phyloP scores from a whole-genome alignment of 35 echinoderm and acorn worm genomes.

The Anneissia japonica region DNA sequence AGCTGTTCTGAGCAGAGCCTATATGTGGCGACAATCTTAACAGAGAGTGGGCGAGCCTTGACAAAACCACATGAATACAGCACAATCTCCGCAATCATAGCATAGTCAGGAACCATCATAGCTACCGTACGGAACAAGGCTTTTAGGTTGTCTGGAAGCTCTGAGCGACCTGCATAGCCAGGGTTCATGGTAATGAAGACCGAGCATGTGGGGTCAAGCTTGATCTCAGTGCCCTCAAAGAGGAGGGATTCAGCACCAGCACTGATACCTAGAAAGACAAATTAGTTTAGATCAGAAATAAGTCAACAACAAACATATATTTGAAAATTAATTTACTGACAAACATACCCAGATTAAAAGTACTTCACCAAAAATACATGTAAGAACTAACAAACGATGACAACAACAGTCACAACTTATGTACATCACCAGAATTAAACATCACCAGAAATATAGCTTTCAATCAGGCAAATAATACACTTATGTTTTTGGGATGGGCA shows the following conservation, averaged over 20 bases:
- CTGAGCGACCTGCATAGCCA: conserved; percentile 94
- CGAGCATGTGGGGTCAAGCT: conserved; percentile 86
- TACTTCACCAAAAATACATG: too few relatives aligned
- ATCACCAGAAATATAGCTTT: too few relatives aligned
- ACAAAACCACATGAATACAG: conserved; percentile 95
- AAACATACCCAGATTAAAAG: too few relatives aligned
- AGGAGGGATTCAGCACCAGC: conserved; percentile 61
- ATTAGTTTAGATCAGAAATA: too few relatives aligned
- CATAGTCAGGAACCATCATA: conserved; percentile 99
- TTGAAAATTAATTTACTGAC: too few relatives aligned
- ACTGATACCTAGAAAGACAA: conserved; percentile 59
- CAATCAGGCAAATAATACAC: too few relatives aligned
- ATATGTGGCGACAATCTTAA: conserved; percentile 95
- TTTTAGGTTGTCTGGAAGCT: conserved; percentile 91
- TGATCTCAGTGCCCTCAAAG: conserved; percentile 99
- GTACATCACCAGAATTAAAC: too few relatives aligned
- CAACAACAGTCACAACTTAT: too few relatives aligned
- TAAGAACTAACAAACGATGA: too few relatives aligned
- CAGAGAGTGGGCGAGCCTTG: conserved; percentile 91
- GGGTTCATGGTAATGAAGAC: conserved; percentile 99
- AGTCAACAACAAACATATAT: too few relatives aligned
- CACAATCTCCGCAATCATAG: conserved; percentile 98
- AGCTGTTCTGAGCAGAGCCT: conserved; percentile 91
- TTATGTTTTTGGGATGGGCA: too few relatives aligned
- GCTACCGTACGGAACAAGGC: conserved; percentile 95